phyloP scores from a whole-genome alignment of 2,888 invertebrate genomes.

The Schizaphis graminum region DNA sequence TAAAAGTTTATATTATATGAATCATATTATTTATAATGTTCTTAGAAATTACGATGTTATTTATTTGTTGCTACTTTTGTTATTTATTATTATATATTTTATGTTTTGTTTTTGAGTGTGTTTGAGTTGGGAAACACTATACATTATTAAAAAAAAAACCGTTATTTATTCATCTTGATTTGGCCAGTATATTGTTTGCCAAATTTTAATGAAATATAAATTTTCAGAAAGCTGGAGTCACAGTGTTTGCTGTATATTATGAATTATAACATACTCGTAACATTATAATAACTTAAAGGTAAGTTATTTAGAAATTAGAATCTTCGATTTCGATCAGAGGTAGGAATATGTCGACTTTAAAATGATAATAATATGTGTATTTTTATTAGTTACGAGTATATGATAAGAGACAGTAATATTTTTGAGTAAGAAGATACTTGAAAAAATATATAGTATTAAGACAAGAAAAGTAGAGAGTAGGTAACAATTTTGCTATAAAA shows the following conservation, averaged over 20 bases:
- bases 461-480: not conserved
- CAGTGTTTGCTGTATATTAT: not conserved
- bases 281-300: not conserved
- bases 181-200: not conserved
- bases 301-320: not conserved
- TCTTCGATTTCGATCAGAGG: not conserved
- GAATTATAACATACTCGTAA: not conserved
- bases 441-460: not conserved
- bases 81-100: conserved; percentile 11
- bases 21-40: not conserved
- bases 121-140: not conserved
- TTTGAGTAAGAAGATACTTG: not conserved
- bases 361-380: not conserved
- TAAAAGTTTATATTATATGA: not conserved
- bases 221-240: not conserved
- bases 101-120: not conserved
- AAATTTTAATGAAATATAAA: not conserved
- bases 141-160: not conserved
- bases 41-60: not conserved
- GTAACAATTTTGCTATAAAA: no score
- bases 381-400: not conserved
- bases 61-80: not conserved
- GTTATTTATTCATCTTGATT: not conserved
- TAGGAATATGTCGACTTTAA: not conserved
- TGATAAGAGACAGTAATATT: not conserved